A percentile compares a stretch with the other conserved stretches of the same genome.
phyloP scores from a whole-genome alignment of 2,797 vertebrate species.

The Trachurus trachurus region DNA sequence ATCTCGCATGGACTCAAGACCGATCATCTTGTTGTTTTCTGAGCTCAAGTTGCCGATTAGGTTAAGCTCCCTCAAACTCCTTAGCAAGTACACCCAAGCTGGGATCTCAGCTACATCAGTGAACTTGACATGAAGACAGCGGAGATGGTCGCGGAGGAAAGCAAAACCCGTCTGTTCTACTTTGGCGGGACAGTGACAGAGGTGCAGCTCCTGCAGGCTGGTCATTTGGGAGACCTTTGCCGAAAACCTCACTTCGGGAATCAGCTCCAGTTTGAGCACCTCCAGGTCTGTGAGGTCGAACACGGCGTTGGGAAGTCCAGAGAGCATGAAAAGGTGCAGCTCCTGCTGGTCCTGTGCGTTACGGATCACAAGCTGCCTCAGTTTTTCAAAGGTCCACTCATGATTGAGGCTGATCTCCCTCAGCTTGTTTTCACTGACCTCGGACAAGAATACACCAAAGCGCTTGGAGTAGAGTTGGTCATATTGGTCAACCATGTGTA shows the following conservation, averaged over 20 bases:
- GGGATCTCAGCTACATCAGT: constrained; percentile 97
- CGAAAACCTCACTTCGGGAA: constrained; percentile 95
- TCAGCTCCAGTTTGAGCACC: constrained; percentile 95
- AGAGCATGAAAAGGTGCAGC: constrained; percentile 96
- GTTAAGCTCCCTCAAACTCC: constrained; percentile 94
- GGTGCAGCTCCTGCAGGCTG: constrained; percentile 94
- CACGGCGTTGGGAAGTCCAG: constrained; percentile 95
- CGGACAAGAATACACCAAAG: constrained; percentile 96
- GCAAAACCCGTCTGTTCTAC: constrained; percentile 96
- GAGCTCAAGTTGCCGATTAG: constrained; percentile 96
- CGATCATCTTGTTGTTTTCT: constrained; percentile 98
- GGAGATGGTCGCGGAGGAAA: constrained; percentile 95
- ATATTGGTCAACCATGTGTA: constrained; percentile 99
- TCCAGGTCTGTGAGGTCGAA: constrained; percentile 97
- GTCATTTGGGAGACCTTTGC: constrained; percentile 98
- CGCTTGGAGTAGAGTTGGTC: constrained; percentile 98
- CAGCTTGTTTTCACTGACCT: constrained; percentile 98
- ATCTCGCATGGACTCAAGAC: constrained; percentile 96
- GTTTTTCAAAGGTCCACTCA: constrained; percentile 97
- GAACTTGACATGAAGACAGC: constrained; percentile 97
- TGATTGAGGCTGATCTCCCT: constrained; percentile 97
- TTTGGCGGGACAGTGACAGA: constrained; percentile 96
- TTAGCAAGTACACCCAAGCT: constrained; percentile 95
- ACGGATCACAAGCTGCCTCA: constrained; percentile 92
- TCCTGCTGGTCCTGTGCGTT: constrained; percentile 95